Percentiles rank a stretch among this genome's conserved stretches.
These are phyloP conservation scores for Spodoptera litura DNA, from an alignment of 1,140 invertebrate species.

Conservation along the genomic window DNA sequence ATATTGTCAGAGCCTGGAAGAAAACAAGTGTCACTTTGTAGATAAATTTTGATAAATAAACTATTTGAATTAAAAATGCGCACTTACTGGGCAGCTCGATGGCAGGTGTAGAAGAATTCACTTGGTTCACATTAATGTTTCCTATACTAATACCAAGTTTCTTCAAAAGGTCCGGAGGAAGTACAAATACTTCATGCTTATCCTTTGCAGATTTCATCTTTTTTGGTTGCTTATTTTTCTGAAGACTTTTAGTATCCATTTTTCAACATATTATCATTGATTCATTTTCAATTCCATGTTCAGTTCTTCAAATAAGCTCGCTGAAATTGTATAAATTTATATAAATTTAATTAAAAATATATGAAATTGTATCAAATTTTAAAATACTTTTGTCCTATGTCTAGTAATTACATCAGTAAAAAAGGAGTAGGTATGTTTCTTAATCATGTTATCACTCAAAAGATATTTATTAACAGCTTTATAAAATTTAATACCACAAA, in stretches of 20 bases:
- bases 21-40: neutral
- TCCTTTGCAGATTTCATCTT: constrained; percentile 49
- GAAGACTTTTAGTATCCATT: constrained; percentile 49
- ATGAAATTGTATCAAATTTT: no score
- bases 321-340: neutral
- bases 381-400: no score
- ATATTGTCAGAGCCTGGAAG: constrained; percentile 5
- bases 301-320: neutral
- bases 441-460: no score
- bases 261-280: neutral
- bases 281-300: constrained; percentile 9
- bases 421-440: no score
- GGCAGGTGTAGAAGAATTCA: neutral
- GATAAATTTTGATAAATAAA: neutral
- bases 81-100: constrained; percentile 19
- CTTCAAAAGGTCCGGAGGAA: constrained; percentile 79
- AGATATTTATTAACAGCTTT: no score
- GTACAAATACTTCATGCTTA: constrained; percentile 73
- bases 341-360: neutral
- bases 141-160: constrained; percentile 79
- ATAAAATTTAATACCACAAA: no score
- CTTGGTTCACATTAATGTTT: constrained; percentile 52
- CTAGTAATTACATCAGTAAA: no score
- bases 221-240: constrained; percentile 52
- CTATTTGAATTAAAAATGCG: neutral